A percentile compares a stretch with the other conserved stretches of the same genome.
Conservation (phyloP, 2,888 invertebrate genomes). For the Hecatera dysodea region DNA sequence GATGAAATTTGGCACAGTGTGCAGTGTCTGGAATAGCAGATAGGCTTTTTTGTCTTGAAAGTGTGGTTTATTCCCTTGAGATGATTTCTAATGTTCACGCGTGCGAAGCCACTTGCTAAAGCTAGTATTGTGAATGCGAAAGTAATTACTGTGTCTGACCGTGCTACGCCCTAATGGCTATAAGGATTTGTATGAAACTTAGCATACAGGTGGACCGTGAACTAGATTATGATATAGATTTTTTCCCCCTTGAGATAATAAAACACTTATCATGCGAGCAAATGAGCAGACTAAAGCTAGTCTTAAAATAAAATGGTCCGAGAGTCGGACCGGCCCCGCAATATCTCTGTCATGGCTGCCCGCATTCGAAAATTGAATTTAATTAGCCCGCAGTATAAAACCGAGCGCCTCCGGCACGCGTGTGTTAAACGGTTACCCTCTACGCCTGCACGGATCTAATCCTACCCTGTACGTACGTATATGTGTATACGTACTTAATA, state of each 20-base stretch:
- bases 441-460: constrained; percentile 63
- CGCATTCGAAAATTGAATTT: constrained; percentile 84
- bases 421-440: constrained; percentile 66
- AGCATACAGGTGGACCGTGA: background rate
- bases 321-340: constrained; percentile 67
- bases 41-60: too few species aligned
- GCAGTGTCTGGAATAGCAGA: too few species aligned
- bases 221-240: background rate
- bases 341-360: constrained; percentile 78
- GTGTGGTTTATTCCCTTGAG: too few species aligned
- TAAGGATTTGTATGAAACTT: background rate
- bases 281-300: background rate
- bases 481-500: constrained; percentile 42
- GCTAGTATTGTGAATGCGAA: too few species aligned
- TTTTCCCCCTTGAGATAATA: background rate
- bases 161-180: background rate
- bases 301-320: constrained; percentile 58
- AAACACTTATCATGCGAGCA: background rate
- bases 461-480: constrained; percentile 39
- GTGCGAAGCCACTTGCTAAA: too few species aligned
- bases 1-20: too few species aligned
- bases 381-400: constrained; percentile 79
- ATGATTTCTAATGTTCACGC: too few species aligned
- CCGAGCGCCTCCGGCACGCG: constrained; percentile 67
- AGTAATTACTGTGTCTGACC: too few species aligned